Percentiles rank a stretch among this genome's conserved stretches.
phyloP scores from a whole-genome alignment of 2,888 invertebrate species.

The Eupithecia dodoneata region DNA sequence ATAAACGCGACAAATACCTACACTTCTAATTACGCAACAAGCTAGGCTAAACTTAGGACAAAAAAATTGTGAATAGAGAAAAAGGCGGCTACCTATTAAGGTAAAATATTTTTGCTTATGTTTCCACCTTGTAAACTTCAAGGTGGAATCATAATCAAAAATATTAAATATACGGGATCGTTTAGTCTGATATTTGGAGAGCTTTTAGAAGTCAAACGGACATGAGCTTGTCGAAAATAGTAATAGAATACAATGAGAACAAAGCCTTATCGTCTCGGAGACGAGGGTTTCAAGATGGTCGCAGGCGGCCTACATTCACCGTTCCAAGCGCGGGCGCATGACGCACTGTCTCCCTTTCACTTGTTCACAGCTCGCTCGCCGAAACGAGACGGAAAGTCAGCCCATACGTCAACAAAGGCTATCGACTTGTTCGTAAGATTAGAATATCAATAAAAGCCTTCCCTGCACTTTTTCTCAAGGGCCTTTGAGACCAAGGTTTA shows the following conservation, averaged over 20 bases:
- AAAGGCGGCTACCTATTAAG: no score
- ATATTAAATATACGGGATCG: not conserved
- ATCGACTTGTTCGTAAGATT: conserved; percentile 58
- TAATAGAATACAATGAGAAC: conserved; percentile 54
- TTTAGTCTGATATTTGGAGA: not conserved
- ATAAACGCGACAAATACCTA: no score
- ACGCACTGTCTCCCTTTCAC: conserved; percentile 66
- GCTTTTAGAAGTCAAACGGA: not conserved
- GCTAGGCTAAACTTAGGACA: not conserved
- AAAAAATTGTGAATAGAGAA: not conserved
- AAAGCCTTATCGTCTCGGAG: conserved; percentile 70
- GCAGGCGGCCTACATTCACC: conserved; percentile 81
- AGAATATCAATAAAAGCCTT: conserved; percentile 66
- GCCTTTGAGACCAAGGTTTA: conserved; percentile 28
- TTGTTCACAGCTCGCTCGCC: conserved; percentile 43
- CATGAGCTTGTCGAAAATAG: conserved; percentile 3
- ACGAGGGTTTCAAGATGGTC: conserved; percentile 81
- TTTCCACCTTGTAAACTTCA: not conserved
- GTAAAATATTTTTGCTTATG: not conserved
- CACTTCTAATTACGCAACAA: no score
- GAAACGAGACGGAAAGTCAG: conserved; percentile 55
- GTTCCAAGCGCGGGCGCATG: conserved; percentile 74
- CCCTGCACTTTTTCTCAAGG: conserved; percentile 45
- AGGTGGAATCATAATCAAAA: no score
- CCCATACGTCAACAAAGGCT: conserved; percentile 62